These are phyloP conservation scores for human DNA, from an alignment of 2,113 vertebrate species.

Conservation along the genomic window DNA sequence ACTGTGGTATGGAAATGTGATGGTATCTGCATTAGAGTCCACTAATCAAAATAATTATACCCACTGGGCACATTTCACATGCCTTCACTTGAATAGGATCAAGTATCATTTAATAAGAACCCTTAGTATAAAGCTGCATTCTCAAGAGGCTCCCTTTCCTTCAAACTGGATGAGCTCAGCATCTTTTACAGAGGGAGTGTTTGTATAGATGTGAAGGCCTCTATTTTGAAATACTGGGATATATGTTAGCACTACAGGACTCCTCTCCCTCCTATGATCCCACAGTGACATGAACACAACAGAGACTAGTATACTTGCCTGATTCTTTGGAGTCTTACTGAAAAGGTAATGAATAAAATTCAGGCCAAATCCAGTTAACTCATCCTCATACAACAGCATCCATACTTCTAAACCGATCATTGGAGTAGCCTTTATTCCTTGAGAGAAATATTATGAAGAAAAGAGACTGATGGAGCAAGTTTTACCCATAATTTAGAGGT, in stretches of 20 bases:
- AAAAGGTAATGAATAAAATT: not conserved
- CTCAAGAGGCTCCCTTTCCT: conserved; percentile 12
- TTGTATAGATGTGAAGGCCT: not conserved
- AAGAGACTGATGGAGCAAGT: not conserved
- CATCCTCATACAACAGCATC: not conserved
- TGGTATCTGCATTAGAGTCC: conserved; percentile 40
- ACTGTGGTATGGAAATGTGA: conserved; percentile 52
- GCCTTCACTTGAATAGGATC: conserved; percentile 51
- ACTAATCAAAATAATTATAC: conserved; percentile 73
- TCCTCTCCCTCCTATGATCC: not conserved
- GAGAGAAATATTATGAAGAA: not conserved
- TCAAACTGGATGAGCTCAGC: not conserved
- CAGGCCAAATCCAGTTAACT: not conserved
- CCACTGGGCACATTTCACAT: conserved; percentile 62
- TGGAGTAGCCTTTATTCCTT: not conserved
- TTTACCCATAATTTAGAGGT: not conserved
- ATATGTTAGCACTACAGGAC: not conserved
- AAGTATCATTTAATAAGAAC: conserved; percentile 58
- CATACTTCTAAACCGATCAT: not conserved
- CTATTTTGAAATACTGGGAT: not conserved
- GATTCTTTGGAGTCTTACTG: not conserved
- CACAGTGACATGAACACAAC: not conserved
- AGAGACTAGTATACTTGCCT: not conserved
- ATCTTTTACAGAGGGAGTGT: not conserved
- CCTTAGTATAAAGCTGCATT: not conserved